A percentile compares a stretch with the other conserved stretches of the same genome.
phyloP scores from a whole-genome alignment of 2,888 invertebrate genomes.

The Philopedon plagiatum region DNA sequence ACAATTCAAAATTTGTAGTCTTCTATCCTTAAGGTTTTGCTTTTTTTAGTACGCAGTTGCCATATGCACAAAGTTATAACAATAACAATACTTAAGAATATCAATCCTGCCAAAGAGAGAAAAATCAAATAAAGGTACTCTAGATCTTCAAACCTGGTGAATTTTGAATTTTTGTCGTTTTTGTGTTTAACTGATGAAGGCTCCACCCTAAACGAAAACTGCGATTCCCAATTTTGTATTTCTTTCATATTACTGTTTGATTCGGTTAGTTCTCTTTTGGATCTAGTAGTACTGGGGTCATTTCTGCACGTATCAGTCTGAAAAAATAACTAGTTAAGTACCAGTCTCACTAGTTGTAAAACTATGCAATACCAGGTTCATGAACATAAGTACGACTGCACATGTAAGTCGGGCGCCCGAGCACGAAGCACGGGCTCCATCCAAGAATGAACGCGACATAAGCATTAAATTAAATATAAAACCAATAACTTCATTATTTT shows the following conservation, averaged over 20 bases:
- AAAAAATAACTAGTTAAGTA: background rate
- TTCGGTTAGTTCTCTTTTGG: constrained; percentile 1
- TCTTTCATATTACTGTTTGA: background rate
- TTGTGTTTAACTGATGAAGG: background rate
- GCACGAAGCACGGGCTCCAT: no score
- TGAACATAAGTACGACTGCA: no score
- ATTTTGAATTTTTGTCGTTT: background rate
- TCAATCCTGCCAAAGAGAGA: background rate
- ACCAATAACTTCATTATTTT: no score
- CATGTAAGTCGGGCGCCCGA: no score
- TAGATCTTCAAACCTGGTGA: background rate
- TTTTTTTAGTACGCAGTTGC: background rate
- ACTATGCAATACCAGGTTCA: no score
- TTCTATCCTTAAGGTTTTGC: no score
- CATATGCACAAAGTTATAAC: constrained; percentile 2
- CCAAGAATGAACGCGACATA: no score
- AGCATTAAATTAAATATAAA: no score
- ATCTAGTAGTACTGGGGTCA: background rate
- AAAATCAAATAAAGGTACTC: constrained; percentile 1
- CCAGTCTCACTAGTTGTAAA: no score
- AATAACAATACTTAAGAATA: constrained; percentile 9
- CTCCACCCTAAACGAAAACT: constrained; percentile 35
- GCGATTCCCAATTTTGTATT: constrained; percentile 39
- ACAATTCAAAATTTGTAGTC: no score
- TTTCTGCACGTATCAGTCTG: constrained; percentile 44